Evolutionary conservation across 92 coral and sea anemone species (phyloP), one percentile per base, ranked within the genome.

Genomic region (Actinostola sp.): DNA sequence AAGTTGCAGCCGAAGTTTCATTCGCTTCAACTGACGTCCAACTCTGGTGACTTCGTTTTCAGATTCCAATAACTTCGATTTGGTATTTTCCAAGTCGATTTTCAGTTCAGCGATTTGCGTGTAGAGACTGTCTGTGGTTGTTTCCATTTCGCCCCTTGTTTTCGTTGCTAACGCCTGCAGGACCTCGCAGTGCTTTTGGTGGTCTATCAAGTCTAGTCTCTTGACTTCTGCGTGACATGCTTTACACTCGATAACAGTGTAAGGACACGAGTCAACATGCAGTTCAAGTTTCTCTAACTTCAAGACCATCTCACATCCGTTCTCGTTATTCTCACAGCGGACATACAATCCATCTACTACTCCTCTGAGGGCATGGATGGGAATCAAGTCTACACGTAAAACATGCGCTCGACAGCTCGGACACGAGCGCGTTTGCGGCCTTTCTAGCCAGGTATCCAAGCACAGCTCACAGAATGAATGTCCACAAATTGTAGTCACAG

Each of bases 401-500:
- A 92, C 83, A 7, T 70, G 82, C 1, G 97, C 70, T 0, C 99
- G 90, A 54, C 99, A 95, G 7, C 90, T 82, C 24, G 99, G 99
- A 61, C 99, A 95, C 0, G 94, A 63, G n/a, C 72, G 71, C 15
- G 86, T 86, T 71, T 86, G 85, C 14, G 99, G 97, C 52, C 97
- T 79, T 25, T 82, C 89, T 14, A 95, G 77, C 99, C 99, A 95
- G 19, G 82, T 95, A 67, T 95, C 85, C 46, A 95, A 71, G 66
- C 99, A 95, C 46, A 76, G 64, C 58, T 89, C 92, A 67, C 99
- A 95, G 69, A 92, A 95, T 43, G 95, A 88, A 70, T 95, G 99
- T 6, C 99, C 99, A 61, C 99, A 95, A 26, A 93, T 93, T 42
- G 99, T 92, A 38, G 91, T 86, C 11, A 92, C 88, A 23, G 99